Percentiles rank a stretch among this genome's conserved stretches.
These are phyloP conservation scores for Hyphantria cunea DNA, from an alignment of 1,140 invertebrate species.

Conservation along the genomic window DNA sequence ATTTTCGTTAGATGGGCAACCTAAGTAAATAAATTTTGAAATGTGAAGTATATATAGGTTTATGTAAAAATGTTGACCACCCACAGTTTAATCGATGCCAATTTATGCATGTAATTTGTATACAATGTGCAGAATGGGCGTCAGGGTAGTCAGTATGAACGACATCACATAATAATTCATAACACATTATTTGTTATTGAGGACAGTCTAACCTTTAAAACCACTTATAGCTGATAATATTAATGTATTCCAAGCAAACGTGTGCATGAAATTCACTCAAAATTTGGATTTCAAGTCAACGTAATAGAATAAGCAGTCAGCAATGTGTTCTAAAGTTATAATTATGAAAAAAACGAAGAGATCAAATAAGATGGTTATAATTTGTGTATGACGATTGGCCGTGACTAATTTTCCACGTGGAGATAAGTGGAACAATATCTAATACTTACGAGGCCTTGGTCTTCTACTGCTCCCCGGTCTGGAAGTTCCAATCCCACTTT, in stretches of 20 bases:
- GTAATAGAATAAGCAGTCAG: background rate
- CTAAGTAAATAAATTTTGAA: no score
- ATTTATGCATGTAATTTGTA: conserved; percentile 46
- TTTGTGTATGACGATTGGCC: background rate
- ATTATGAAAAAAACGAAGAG: conserved; percentile 6
- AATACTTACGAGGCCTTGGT: conserved; percentile 65
- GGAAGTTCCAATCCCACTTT: conserved; percentile 61
- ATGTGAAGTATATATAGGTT: conserved; percentile 2
- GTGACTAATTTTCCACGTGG: background rate
- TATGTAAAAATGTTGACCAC: conserved; percentile 22
- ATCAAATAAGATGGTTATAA: conserved; percentile 12
- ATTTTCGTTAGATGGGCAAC: no score
- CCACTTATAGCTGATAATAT: conserved; percentile 9
- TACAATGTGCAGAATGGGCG: conserved; percentile 33
- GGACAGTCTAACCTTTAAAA: conserved; percentile 19
- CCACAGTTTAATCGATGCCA: conserved; percentile 40
- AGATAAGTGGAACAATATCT: background rate
- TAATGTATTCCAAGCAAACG: background rate
- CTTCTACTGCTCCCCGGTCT: conserved; percentile 56
- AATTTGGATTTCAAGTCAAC: background rate
- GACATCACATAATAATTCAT: conserved; percentile 18
- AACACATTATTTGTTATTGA: background rate
- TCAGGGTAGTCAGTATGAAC: conserved; percentile 31
- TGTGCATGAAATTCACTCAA: background rate
- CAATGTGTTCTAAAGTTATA: background rate